Conservation (phyloP, 2,888 invertebrate genomes). For the Eilema depressum region DNA sequence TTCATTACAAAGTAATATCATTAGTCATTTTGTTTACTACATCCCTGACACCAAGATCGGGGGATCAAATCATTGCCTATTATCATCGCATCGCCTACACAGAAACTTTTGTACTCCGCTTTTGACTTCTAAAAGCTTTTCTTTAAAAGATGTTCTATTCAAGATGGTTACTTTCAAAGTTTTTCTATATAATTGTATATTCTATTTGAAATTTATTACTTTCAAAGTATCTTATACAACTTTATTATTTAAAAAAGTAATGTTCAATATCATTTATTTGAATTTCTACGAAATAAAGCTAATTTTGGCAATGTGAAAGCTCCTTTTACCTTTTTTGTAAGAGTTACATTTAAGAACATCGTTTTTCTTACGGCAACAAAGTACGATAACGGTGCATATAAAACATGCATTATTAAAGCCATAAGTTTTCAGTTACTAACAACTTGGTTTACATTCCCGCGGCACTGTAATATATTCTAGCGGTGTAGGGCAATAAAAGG, state of each 20-base stretch:
- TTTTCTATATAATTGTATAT: not conserved
- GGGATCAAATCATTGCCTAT: constrained; percentile 43
- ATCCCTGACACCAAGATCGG: constrained; percentile 32
- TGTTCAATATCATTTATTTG: not conserved
- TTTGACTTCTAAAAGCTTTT: constrained; percentile 47
- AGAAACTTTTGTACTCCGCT: constrained; percentile 35
- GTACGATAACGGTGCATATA: constrained; percentile 29
- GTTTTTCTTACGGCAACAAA: constrained; percentile 1
- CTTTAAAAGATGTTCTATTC: constrained; percentile 37
- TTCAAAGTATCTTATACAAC: not conserved
- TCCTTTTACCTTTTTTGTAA: not conserved
- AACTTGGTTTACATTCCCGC: constrained; percentile 50
- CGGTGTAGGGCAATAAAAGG: constrained; percentile 33
- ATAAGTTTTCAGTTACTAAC: constrained; percentile 57
- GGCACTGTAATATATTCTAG: constrained; percentile 49
- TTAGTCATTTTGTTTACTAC: constrained; percentile 42
- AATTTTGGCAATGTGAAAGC: not conserved
- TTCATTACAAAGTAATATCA: constrained; percentile 32
- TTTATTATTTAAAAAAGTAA: not conserved
- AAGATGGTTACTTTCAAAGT: constrained; percentile 25
- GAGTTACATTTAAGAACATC: not conserved
- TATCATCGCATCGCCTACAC: constrained; percentile 34
- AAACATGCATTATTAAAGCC: constrained; percentile 56
- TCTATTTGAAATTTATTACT: not conserved
- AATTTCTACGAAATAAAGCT: not conserved